Conservation (phyloP, 1,140 invertebrate species). For the Trichonephila clavipes region DNA sequence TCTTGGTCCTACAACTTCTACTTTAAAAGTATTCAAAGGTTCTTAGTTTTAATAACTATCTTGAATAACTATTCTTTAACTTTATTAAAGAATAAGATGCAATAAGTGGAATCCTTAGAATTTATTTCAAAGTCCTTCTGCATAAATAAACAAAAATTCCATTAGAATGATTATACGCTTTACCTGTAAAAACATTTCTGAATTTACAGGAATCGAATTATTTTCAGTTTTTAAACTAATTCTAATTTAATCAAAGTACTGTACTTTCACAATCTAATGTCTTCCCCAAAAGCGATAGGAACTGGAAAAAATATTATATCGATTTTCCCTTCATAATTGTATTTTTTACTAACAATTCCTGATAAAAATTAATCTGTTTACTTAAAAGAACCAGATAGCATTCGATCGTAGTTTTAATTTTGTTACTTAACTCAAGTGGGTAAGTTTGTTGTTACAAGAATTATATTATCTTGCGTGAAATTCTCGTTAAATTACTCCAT, state of each 20-base stretch:
- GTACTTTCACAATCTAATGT: neutral
- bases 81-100: neutral
- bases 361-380: neutral
- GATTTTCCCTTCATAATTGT: neutral
- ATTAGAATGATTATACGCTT: neutral
- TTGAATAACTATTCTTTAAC: neutral
- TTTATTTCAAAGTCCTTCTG: neutral
- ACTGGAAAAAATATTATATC: neutral
- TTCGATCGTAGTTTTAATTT: neutral
- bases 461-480: neutral
- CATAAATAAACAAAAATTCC: neutral
- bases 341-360: neutral
- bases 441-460: neutral
- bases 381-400: neutral
- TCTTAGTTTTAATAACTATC: no score
- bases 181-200: neutral
- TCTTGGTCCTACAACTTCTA: no score
- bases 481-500: neutral
- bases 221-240: neutral
- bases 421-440: neutral
- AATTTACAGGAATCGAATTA: neutral
- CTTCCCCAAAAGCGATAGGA: neutral
- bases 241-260: neutral
- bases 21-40: no score
- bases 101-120: neutral